Evolutionary conservation across 2,888 invertebrate genomes (phyloP), one percentile per base, ranked within the genome.

Genomic region (Imbricaverruca yamaguchii): DNA sequence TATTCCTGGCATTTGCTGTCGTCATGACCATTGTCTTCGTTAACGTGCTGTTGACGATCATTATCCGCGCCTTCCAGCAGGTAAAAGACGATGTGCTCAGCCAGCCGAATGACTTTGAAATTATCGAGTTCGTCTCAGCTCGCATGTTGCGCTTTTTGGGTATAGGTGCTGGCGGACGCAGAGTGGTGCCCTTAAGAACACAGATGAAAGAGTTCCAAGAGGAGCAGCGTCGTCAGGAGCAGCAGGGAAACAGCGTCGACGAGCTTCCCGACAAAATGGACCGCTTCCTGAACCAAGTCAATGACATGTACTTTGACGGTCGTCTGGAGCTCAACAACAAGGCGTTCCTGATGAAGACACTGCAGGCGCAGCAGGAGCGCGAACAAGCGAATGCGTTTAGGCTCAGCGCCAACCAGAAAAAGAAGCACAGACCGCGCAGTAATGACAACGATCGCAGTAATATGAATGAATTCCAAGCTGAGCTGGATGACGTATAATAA

Each of bases 21-120:
- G 83, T 85, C 67, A 86, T 87, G 81, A 85, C 85, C 4, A 86
- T 87, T 82, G 86, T 88, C 23, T 84, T 88, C 82, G 85, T 87
- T 81, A 87, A 87, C 81, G 85, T 88, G 61, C 86, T 87, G 83
- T 84, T 88, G 79, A 87, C 87, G 18, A 85, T 87, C n/a, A 85
- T 88, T 82, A 86, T 86, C 61, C 85, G 86, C 83, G 85, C 87
- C 7, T 88, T 87, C 85, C 55, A 55, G 56, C 55, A 56, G 55
- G 86, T 87, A 84, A 87, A 85, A 83, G 86, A 85, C 83, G 87
- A 87, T 83, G 84, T 86, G 53, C 85, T 85, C 12, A 85, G 87
- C 67, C 88, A 88, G 81, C 85, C 86, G 80, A 87, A 87, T 82
- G 88, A 88, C 82, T 87, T 87, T 84, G 88, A 88, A 84, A 87